Base-by-base conservation (phyloP, 2,113 vertebrate species). In the Probosciger aterrimus region DNA sequence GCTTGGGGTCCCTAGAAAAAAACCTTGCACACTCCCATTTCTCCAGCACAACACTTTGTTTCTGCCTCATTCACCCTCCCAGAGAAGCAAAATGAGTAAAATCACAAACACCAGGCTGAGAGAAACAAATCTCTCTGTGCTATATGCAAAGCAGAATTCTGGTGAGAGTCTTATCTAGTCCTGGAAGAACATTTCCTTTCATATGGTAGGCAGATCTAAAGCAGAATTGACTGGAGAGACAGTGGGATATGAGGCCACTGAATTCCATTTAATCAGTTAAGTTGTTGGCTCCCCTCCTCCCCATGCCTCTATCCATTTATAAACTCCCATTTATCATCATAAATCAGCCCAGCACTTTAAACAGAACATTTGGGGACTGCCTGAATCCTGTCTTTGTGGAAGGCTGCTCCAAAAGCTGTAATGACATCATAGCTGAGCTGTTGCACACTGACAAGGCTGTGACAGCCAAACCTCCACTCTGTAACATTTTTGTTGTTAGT, bases 311-410 rank as follows among this genome's bases (percentile, higher is more conserved):
- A 71, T 57, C 89, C 86, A 77, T 88, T 86, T 94, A 86, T 65
- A 92, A 94, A 81, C n/a, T 93, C 82, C 27, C 82, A 95, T 81
- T 96, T 91, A 91, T 92, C 92, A 71, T 47, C 76, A 81, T 82
- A 96, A 94, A 90, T 88, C 93, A 93, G 67, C 39, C 63, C 37
- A 87, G 77, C 43, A 75, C 60, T 91, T 93, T 50, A 73, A 85
- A 86, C 13, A 64, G 79, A 90, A 85, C 57, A 43, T 90, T 86
- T 37, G 55, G 47, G 76, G 80, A 64, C 80, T 90, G 71, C 70
- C 49, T 80, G 74, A 90, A 84, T 78, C 44, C 41, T 74, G 75
- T 53, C 55, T 94, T 82, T 92, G 75, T 83, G 70, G 41, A 90
- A 96, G 3, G 7, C 65, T 91, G 82, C 90, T 92, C 53, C 4